Percentiles rank a stretch among this genome's conserved stretches.
Evolutionary conservation across 2,888 invertebrate genomes (phyloP).

Genomic region (Eubasilissa splendida): DNA sequence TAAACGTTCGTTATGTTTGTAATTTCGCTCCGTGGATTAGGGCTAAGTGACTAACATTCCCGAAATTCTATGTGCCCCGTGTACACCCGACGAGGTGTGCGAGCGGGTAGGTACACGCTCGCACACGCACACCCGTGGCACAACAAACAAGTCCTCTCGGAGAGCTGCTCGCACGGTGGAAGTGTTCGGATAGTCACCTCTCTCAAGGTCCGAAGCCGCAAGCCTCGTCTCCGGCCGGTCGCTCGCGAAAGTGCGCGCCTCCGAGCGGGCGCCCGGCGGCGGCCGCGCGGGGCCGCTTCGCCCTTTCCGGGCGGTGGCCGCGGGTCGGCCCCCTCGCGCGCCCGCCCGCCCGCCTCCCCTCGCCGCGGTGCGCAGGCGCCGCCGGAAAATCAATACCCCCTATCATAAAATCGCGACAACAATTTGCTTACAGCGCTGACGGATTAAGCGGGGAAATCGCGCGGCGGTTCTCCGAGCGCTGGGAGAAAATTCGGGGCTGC

Average conservation of each 20-base stretch:
- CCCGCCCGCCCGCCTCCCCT: no score
- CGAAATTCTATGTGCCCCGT: constrained; percentile 22
- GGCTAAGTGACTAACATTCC: not conserved
- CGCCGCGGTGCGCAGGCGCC: constrained; percentile 38
- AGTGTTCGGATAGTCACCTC: constrained; percentile 22
- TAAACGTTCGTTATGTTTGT: not conserved
- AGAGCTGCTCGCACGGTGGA: constrained; percentile 5
- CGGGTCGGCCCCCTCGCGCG: not conserved
- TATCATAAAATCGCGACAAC: constrained; percentile 28
- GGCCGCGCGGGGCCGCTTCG: not conserved
- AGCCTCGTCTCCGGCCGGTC: not conserved
- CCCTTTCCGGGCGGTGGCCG: not conserved
- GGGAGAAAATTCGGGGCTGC: constrained; percentile 36
- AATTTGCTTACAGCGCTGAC: constrained; percentile 42
- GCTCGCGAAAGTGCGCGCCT: not conserved
- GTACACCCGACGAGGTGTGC: constrained; percentile 5
- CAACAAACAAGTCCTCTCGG: constrained; percentile 32
- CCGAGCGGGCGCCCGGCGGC: not conserved
- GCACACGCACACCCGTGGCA: constrained; percentile 9
- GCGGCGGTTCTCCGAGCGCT: constrained; percentile 17
- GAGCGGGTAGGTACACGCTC: not conserved
- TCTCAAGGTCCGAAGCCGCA: constrained; percentile 21
- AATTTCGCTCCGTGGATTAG: not conserved
- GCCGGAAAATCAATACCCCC: constrained; percentile 46
- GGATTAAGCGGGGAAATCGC: constrained; percentile 2